Evolutionary conservation across 2,888 invertebrate species (phyloP), one percentile per base, ranked within the genome.

Genomic region (Perizoma flavofasciatum): DNA sequence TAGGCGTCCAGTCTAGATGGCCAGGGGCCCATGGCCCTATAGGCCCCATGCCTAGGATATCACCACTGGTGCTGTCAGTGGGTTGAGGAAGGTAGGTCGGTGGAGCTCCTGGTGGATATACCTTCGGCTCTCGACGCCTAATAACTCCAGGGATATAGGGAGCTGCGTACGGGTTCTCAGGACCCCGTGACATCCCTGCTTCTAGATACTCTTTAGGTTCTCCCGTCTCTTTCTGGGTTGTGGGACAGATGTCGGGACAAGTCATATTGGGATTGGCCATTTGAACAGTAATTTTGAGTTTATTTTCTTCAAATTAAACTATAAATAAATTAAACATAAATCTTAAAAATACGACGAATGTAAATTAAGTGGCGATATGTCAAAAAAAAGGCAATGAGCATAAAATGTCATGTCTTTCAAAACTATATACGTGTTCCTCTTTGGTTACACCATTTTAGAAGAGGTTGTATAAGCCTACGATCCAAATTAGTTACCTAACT

Each of bases 11-110:
- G 81, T 95, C 95, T 0, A 95, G 88, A 67, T 95, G 94, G 0
- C 96, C 96, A 0, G 96, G 93, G 0, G 96, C 96, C 96, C 96
- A 96, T 0, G 96, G 95, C 0, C 94, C 95, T 50, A 89, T 82
- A 0, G 90, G 83, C 0, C 83, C 82, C 92, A 92, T 92, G 1
- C 76, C 74, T 5, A 92, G 80, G 5, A 83, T 81, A 54, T 92
- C 90, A 0, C 90, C 89, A 61, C 91, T 91, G 1, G 86, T 88
- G 40, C 80, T 88, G 4, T 90, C 89, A 0, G 84, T 83, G 0
- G 86, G 81, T 61, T 91, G 91, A 0, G 92, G 92, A 0, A 91
- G 79, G 59, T 90, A 91, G 40, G 69, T 70, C 0, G 92, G 89
- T 0, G 92, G 91, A 8, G 89, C 85, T 32, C 73, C 83, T 0